Percentiles rank a stretch among this genome's conserved stretches.
phyloP scores from a whole-genome alignment of 1,140 invertebrate genomes.

The Rhagoletis zephyria region DNA sequence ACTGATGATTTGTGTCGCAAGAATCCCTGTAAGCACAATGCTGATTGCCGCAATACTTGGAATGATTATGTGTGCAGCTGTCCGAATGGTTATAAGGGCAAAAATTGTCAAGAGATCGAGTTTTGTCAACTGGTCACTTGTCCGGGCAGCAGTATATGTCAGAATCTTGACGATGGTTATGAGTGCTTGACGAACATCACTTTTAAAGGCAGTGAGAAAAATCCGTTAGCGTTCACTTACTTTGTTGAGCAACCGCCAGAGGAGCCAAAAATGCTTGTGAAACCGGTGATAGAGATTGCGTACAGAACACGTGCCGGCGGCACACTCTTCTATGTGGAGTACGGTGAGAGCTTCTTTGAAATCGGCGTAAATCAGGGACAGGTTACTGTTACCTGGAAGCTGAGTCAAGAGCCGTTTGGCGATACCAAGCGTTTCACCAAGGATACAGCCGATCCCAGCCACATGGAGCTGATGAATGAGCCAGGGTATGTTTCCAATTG shows the following conservation, averaged over 20 bases:
- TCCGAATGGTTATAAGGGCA: conserved; percentile 90
- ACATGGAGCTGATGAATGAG: neutral
- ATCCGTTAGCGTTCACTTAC: conserved; percentile 74
- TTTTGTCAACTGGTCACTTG: conserved; percentile 91
- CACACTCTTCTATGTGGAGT: conserved; percentile 79
- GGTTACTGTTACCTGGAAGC: conserved; percentile 80
- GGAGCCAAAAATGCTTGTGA: conserved; percentile 63
- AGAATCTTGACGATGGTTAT: conserved; percentile 87
- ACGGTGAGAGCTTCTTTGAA: conserved; percentile 77
- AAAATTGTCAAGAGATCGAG: conserved; percentile 91
- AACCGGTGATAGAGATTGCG: conserved; percentile 76
- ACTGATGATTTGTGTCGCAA: conserved; percentile 89
- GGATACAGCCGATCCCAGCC: conserved; percentile 75
- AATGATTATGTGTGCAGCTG: conserved; percentile 92
- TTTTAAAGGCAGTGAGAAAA: conserved; percentile 80
- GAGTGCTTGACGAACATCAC: conserved; percentile 89
- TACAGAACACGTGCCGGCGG: conserved; percentile 83
- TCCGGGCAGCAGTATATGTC: conserved; percentile 85
- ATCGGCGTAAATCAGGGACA: conserved; percentile 82
- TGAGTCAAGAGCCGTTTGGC: conserved; percentile 74
- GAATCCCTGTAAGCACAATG: conserved; percentile 87
- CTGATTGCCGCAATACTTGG: conserved; percentile 88
- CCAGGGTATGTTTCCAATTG: neutral
- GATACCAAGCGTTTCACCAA: conserved; percentile 77
- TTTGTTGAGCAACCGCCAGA: conserved; percentile 65